Evolutionary conservation across 2,797 vertebrate genomes (phyloP), one percentile per base, ranked within the genome.

Genomic region (Chloroceryle amazona): DNA sequence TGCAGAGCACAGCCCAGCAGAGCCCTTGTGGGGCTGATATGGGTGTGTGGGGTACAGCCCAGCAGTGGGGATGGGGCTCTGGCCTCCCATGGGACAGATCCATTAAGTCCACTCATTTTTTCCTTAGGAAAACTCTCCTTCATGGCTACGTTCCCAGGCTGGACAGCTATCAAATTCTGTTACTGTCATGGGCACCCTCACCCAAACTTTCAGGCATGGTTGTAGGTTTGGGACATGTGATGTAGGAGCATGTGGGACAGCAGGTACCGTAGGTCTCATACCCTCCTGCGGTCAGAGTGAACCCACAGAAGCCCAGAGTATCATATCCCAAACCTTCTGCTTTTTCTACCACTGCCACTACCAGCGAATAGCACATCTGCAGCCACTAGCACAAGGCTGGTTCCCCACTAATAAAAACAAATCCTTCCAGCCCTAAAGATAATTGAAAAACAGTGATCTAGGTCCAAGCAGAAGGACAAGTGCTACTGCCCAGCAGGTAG

Each of bases 21-120:
- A 61, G 37, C 20, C 13, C 25, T 1, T 1, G 4, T 6, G 14
- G 31, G 8, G 29, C 26, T 75, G 31, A 13, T 10, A 13, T 0
- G 0, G 15, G 4, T 60, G 52, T 63, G 57, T 4, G 12, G 39
- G 11, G 47, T 8, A 33, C 61, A 79, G n/a, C 13, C n/a, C n/a
- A 17, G 3, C 5, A 18, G 10, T 26, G 31, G 22, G 21, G 20
- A 52, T 13, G 18, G 13, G 31, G 1, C 1, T 25, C 46, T 62
- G 35, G 10, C 15, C 21, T 87, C 63, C 42, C 13, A 4, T 9
- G 42, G 39, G 51, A 25, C n/a, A 71, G n/a, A 51, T 72, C 62
- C 37, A 26, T 2, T 2, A 1, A 2, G 1, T 22, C 25, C 29
- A 25, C 35, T 14, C 13, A 2, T n/a, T 37, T 89, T 58, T 35